Evolutionary conservation across 2,113 vertebrate species (phyloP).

Genomic region (Oncorhynchus clarkii): DNA sequence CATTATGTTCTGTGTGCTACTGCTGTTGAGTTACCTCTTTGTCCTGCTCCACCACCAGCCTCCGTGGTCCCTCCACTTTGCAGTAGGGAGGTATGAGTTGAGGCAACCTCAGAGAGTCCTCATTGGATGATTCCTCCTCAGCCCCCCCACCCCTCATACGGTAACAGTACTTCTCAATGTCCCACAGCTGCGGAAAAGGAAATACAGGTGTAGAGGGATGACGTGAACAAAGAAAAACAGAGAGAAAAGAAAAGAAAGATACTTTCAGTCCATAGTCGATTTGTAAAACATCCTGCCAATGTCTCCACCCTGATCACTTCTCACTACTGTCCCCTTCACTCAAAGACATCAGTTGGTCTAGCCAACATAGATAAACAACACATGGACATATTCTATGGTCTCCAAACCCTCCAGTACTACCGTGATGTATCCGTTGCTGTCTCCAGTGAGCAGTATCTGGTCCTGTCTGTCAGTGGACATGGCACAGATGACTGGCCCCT

Average conservation of each 20-base stretch:
- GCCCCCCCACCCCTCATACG: neutral
- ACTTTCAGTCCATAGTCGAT: neutral
- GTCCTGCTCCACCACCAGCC: neutral
- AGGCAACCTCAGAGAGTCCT: slow-evolving; percentile 5
- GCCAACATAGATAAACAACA: neutral
- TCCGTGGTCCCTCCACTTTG: neutral
- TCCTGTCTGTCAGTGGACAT: slow-evolving; percentile 31
- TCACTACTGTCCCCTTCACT: neutral
- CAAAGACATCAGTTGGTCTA: neutral
- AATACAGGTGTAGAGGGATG: too few species aligned
- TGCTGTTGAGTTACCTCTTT: slow-evolving; percentile 29
- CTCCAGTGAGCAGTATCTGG: slow-evolving; percentile 47
- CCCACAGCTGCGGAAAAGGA: slow-evolving; percentile 60
- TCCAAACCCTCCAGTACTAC: neutral
- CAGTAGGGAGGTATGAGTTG: slow-evolving; percentile 43
- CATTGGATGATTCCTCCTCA: neutral
- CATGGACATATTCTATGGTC: neutral
- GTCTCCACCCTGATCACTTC: neutral
- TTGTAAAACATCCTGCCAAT: neutral
- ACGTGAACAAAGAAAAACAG: neutral
- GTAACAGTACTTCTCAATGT: slow-evolving; percentile 63
- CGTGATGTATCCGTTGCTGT: slow-evolving; percentile 36
- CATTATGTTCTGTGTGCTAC: too few species aligned
- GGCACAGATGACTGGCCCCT: slow-evolving; percentile 3
- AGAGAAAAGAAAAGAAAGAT: neutral